These are phyloP conservation scores for Malthinus seriepunctatus DNA, from an alignment of 2,888 invertebrate genomes.

Conservation along the genomic window DNA sequence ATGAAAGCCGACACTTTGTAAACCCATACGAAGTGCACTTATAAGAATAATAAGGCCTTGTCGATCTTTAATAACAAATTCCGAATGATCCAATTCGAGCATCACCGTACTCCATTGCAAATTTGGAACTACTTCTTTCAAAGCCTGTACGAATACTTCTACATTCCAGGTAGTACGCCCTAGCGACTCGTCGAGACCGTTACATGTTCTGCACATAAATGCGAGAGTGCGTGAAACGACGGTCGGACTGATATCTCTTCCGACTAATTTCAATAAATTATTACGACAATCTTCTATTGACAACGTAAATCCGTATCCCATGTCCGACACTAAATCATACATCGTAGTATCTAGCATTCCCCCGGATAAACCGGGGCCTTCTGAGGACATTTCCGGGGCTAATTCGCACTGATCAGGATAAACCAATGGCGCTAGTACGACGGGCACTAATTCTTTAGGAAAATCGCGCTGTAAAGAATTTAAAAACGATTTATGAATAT, in stretches of 20 bases:
- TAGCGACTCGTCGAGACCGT: conserved; percentile 68
- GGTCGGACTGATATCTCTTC: conserved; percentile 79
- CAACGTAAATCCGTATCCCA: conserved; percentile 88
- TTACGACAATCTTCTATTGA: conserved; percentile 87
- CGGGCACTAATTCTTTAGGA: conserved; percentile 85
- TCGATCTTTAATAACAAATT: conserved; percentile 86
- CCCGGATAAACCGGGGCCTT: conserved; percentile 62
- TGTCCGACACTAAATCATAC: conserved; percentile 88
- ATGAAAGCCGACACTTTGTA: conserved; percentile 73
- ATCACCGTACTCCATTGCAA: conserved; percentile 94
- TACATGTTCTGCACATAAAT: conserved; percentile 85
- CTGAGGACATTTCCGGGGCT: conserved; percentile 66
- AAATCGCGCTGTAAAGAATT: conserved; percentile 84
- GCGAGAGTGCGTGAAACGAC: conserved; percentile 85
- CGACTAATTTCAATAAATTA: conserved; percentile 79
- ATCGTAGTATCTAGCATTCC: conserved; percentile 76
- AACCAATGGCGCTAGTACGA: conserved; percentile 85
- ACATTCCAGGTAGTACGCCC: conserved; percentile 81
- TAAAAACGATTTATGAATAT: conserved; percentile 79
- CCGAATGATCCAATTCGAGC: conserved; percentile 86
- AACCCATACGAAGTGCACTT: conserved; percentile 78
- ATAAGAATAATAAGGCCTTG: conserved; percentile 82
- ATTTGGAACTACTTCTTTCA: conserved; percentile 85
- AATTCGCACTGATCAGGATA: conserved; percentile 78
- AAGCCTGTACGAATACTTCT: conserved; percentile 89